phyloP scores from a whole-genome alignment of 2,797 vertebrate species.

The Cryptoblepharus egeriae region DNA sequence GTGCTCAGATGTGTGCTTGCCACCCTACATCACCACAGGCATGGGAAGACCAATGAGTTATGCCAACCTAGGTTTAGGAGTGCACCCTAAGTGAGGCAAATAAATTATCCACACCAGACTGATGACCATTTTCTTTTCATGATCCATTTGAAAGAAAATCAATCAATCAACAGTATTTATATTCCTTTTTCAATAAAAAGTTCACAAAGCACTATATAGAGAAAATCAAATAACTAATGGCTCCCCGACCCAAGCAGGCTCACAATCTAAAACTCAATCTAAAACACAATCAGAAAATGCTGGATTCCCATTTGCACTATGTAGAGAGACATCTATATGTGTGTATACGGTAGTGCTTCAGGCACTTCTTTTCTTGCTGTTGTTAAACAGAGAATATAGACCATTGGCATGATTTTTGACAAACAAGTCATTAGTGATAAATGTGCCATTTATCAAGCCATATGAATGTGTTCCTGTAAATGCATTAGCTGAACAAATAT shows the following conservation, averaged over 20 bases:
- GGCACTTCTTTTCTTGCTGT: background rate
- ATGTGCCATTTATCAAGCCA: conserved; percentile 10
- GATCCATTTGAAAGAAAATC: background rate
- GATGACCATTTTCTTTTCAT: background rate
- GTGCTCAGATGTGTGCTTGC: too few relatives aligned
- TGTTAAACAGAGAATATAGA: conserved; percentile 9
- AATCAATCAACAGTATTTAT: too few relatives aligned
- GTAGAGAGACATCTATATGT: background rate
- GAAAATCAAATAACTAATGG: too few relatives aligned
- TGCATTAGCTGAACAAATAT: conserved; percentile 6
- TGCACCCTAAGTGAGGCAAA: background rate
- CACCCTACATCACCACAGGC: too few relatives aligned
- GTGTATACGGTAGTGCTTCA: background rate
- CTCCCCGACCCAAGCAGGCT: too few relatives aligned
- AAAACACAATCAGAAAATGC: too few relatives aligned
- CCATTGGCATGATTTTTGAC: conserved; percentile 10
- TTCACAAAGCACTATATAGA: too few relatives aligned
- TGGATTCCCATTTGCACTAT: background rate
- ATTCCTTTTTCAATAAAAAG: too few relatives aligned
- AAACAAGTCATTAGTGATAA: conserved; percentile 9
- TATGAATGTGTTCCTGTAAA: background rate
- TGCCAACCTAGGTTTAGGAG: too few relatives aligned
- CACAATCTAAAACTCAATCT: too few relatives aligned
- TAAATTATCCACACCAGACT: background rate
- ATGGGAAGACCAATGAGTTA: too few relatives aligned